Conservation (phyloP, 2,113 vertebrate genomes). For the Stigmatopora nigra region DNA sequence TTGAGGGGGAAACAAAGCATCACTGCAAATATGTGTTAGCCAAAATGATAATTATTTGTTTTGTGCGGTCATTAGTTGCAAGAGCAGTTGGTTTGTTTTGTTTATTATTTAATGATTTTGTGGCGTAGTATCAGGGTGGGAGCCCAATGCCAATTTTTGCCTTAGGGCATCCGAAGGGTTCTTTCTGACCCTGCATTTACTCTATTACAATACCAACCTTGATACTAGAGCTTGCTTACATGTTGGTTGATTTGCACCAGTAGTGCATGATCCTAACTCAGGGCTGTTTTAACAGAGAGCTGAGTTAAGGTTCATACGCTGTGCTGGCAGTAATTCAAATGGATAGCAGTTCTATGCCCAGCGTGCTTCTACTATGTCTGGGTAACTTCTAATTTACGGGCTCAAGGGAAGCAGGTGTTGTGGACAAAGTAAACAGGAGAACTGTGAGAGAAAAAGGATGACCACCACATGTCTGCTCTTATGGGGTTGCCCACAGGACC, state of each 20-base stretch:
- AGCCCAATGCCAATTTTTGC: no score
- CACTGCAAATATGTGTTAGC: no score
- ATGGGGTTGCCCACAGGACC: constrained; percentile 38
- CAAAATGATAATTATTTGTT: no score
- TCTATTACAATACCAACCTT: constrained; percentile 20
- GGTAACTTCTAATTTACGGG: constrained; percentile 57
- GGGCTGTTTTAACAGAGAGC: constrained; percentile 12
- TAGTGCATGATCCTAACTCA: constrained; percentile 29
- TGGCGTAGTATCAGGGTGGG: no score
- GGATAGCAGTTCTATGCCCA: constrained; percentile 34
- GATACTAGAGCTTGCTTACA: constrained; percentile 25
- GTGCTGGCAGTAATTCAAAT: constrained; percentile 47
- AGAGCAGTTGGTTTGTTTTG: no score
- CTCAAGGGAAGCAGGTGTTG: constrained; percentile 57
- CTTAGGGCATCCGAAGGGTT: no score
- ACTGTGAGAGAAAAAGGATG: constrained; percentile 29
- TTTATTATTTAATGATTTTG: no score
- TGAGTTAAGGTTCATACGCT: constrained; percentile 37
- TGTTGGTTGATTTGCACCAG: constrained; percentile 29
- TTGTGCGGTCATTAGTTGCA: no score
- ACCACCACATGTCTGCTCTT: constrained; percentile 37
- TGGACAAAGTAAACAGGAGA: constrained; percentile 49
- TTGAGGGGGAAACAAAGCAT: no score
- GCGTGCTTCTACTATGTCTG: constrained; percentile 35
- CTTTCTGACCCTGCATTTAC: neutral